A percentile compares a stretch with the other conserved stretches of the same genome.
Evolutionary conservation across 2,888 invertebrate species (phyloP).

Genomic region (Entomobrya proxima): DNA sequence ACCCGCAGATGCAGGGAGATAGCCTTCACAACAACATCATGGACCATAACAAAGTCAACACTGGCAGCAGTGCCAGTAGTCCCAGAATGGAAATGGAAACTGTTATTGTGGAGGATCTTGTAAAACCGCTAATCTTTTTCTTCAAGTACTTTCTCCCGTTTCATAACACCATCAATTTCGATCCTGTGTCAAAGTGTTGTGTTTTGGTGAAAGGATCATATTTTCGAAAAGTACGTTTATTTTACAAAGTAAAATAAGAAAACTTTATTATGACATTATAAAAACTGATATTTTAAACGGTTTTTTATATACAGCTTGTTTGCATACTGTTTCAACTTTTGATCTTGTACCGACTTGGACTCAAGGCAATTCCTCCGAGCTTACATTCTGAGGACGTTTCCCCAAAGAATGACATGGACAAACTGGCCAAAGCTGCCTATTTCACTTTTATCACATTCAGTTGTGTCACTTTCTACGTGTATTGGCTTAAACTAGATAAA

Average conservation of each 20-base stretch:
- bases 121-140: conserved; percentile 46
- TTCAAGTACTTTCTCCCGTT: conserved; percentile 38
- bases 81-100: conserved; percentile 46
- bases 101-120: conserved; percentile 42
- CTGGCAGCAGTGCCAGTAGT: no score
- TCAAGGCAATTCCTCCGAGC: conserved; percentile 35
- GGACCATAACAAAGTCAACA: no score
- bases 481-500: conserved; percentile 8
- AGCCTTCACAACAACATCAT: no score
- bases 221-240: conserved; percentile 20
- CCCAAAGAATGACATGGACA: neutral
- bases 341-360: conserved; percentile 17
- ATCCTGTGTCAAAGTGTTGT: neutral
- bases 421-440: conserved; percentile 48
- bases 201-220: conserved; percentile 17
- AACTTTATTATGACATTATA: neutral
- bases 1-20: no score
- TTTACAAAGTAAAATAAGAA: neutral
- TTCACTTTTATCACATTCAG: conserved; percentile 34
- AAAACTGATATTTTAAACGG: no score
- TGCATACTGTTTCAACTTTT: conserved; percentile 29
- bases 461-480: conserved; percentile 15
- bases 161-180: conserved; percentile 18
- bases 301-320: conserved; percentile 7
- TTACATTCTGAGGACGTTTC: neutral